phyloP scores from a whole-genome alignment of 2,888 invertebrate genomes.

The Eubasilissa splendida region DNA sequence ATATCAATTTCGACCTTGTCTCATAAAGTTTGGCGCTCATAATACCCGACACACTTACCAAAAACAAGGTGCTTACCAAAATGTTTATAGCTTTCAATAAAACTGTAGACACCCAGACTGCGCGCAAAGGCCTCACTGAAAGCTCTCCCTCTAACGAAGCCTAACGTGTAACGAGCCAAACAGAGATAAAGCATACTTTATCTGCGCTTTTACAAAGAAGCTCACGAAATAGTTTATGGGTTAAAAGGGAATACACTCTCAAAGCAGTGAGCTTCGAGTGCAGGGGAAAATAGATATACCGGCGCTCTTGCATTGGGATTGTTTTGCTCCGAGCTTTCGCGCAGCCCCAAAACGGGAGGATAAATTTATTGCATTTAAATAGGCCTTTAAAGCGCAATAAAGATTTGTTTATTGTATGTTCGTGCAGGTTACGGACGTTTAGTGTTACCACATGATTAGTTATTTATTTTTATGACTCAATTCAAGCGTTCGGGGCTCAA shows the following conservation, averaged over 20 bases:
- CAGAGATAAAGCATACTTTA: constrained; percentile 47
- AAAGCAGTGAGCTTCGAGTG: constrained; percentile 12
- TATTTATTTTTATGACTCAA: constrained; percentile 56
- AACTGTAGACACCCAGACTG: constrained; percentile 52
- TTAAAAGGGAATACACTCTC: constrained; percentile 62
- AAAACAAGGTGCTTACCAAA: constrained; percentile 57
- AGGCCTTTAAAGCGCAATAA: constrained; percentile 74
- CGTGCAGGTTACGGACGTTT: constrained; percentile 20
- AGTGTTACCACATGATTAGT: constrained; percentile 51
- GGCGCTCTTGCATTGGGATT: constrained; percentile 55
- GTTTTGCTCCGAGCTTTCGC: constrained; percentile 59
- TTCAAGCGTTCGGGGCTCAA: constrained; percentile 16
- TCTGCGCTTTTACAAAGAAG: constrained; percentile 15
- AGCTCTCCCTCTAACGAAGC: constrained; percentile 43
- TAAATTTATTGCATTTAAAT: constrained; percentile 71
- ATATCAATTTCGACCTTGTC: constrained; percentile 68
- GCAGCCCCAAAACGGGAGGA: constrained; percentile 38
- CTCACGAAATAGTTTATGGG: constrained; percentile 69
- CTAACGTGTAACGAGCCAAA: constrained; percentile 2
- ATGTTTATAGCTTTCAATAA: constrained; percentile 58
- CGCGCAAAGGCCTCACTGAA: neutral
- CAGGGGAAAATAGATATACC: constrained; percentile 62
- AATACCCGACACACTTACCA: constrained; percentile 50
- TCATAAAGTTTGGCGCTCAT: constrained; percentile 65
- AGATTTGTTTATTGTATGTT: constrained; percentile 67